Base-by-base conservation (phyloP, 2,888 invertebrate genomes). In the Masnerella sp. region DNA sequence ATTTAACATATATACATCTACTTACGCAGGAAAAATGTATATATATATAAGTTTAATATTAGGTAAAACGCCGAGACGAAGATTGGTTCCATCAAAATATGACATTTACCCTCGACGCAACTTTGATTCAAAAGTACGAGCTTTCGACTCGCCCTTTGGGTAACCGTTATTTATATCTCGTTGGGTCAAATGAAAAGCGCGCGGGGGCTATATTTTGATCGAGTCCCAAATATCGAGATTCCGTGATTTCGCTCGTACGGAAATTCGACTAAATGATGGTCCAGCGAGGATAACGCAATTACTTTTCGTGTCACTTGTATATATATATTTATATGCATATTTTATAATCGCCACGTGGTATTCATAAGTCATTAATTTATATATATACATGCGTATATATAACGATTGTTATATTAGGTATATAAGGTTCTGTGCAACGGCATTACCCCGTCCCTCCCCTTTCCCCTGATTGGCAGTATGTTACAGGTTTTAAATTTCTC, bases 381-480 rank as follows among this genome's bases (percentile, higher is more conserved):
- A 45, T 61, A 65, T 69, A 69, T 69, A 69, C 61, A 69, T 59
- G 32, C 59, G 59, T 68, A 51, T 68, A 68, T 68, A 52, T 52
- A 61, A 61, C 30, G 51, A 54, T 69, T 36, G 45, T 52, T 69
- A 54, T 65, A 47, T 43, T 59, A 36, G 36, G 28, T 69, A 54
- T 58, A 54, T 75, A 67, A 70, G 64, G 20, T 64, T 59, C 25
- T 67, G 72, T 64, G 54, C 58, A 73, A 69, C 42, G 42, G 58
- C 34, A 15, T 49, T 28, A 49, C 52, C 51, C 68, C 14, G 17
- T 22, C 45, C 61, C 28, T 20, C 68, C 79, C 79, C 72, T 74
- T 78, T 76, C 80, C 61, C 82, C 80, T 68, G 80, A 83, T 83
- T 85, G 85, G 86, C 85, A 86, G 86, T 86, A 86, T 85, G 78